Evolutionary conservation across 2,888 invertebrate species (phyloP).

Genomic region (Aphelenchoides bicaudatus): DNA sequence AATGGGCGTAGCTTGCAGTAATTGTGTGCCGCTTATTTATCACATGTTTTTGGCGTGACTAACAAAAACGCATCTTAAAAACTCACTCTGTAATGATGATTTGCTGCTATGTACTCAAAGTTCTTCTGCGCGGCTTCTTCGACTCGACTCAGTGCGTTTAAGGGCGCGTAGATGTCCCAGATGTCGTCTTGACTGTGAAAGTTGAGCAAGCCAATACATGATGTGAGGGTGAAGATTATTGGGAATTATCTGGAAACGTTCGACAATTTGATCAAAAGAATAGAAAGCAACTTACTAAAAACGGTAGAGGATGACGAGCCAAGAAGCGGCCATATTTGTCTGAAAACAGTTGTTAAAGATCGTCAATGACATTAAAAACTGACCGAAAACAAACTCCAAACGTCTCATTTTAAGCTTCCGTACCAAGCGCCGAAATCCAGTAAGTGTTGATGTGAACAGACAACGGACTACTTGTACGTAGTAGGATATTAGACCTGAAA

Average conservation of each 20-base stretch:
- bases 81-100: slow-evolving; percentile 52
- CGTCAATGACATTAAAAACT: too few relatives aligned
- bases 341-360: too few relatives aligned
- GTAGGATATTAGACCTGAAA: too few relatives aligned
- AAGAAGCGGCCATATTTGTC: slow-evolving; percentile 49
- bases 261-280: slow-evolving; percentile 11
- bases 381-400: too few relatives aligned
- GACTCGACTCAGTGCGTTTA: slow-evolving; percentile 46
- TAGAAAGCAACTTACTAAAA: slow-evolving; percentile 41
- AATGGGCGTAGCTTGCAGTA: neutral
- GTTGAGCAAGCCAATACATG: slow-evolving; percentile 47
- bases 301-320: slow-evolving; percentile 51
- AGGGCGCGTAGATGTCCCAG: slow-evolving; percentile 59
- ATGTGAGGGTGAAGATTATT: slow-evolving; percentile 44
- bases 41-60: neutral
- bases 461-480: too few relatives aligned
- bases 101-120: slow-evolving; percentile 52
- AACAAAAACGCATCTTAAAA: neutral
- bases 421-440: too few relatives aligned
- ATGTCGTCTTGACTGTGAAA: slow-evolving; percentile 57
- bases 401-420: too few relatives aligned
- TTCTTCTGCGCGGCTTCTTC: slow-evolving; percentile 49
- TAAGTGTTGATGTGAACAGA: too few relatives aligned
- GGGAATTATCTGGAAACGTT: slow-evolving; percentile 47
- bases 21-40: neutral